phyloP scores from a whole-genome alignment of 2,888 invertebrate genomes.

The Calliphora vomitoria region DNA sequence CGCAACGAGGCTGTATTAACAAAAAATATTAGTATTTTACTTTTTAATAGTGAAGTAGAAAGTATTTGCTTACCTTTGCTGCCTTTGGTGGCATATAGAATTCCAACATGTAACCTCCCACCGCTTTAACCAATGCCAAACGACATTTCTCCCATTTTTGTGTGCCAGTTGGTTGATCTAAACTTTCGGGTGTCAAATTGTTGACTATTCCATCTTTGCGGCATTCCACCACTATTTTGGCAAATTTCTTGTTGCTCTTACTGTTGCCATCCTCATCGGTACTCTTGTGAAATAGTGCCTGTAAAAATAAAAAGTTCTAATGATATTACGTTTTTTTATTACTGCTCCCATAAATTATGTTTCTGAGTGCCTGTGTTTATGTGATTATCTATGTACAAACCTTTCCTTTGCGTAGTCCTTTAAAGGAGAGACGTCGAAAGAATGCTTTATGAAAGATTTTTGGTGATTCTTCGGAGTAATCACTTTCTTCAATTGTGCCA shows the following conservation, averaged over 20 bases:
- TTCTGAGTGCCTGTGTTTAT: not conserved
- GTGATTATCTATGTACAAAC: slow-evolving; percentile 83
- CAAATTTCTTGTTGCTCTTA: slow-evolving; percentile 92
- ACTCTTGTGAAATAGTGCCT: slow-evolving; percentile 94
- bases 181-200: slow-evolving; percentile 95
- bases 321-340: slow-evolving; percentile 78
- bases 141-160: slow-evolving; percentile 98
- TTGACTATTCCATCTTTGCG: slow-evolving; percentile 97
- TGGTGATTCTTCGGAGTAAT: slow-evolving; percentile 92
- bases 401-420: slow-evolving; percentile 93
- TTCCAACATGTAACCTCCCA: slow-evolving; percentile 96
- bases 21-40: too few relatives aligned
- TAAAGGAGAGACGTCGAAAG: slow-evolving; percentile 94
- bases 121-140: slow-evolving; percentile 95
- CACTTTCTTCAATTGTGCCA: slow-evolving; percentile 86
- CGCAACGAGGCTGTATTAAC: slow-evolving; percentile 90
- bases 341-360: slow-evolving; percentile 64
- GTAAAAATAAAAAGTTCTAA: slow-evolving; percentile 83
- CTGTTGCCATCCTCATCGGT: slow-evolving; percentile 89
- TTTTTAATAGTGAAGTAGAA: too few relatives aligned
- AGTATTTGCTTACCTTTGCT: slow-evolving; percentile 87
- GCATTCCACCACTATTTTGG: slow-evolving; percentile 96
- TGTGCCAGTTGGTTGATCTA: slow-evolving; percentile 91
- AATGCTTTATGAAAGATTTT: slow-evolving; percentile 93
- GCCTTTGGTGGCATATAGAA: slow-evolving; percentile 98